phyloP scores from a whole-genome alignment of 2,797 vertebrate species.

The Pipistrellus pygmaeus region DNA sequence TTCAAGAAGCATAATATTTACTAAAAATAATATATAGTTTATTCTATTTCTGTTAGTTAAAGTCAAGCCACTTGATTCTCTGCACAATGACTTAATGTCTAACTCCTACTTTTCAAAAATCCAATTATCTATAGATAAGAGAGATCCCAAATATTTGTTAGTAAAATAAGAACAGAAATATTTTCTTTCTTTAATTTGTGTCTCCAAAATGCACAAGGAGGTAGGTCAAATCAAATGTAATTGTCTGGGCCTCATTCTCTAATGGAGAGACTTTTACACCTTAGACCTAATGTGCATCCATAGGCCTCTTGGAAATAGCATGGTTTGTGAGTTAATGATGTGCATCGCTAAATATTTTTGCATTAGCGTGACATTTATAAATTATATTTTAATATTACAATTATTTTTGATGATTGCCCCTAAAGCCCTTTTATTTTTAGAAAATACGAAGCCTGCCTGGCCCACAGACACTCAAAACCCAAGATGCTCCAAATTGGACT shows the following conservation, averaged over 20 bases:
- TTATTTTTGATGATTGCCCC: constrained; percentile 83
- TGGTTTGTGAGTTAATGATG: constrained; percentile 79
- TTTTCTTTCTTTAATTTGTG: constrained; percentile 64
- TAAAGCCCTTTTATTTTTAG: constrained; percentile 81
- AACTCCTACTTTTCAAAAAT: constrained; percentile 36
- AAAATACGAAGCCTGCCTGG: constrained; percentile 71
- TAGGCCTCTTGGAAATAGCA: constrained; percentile 80
- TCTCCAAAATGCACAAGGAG: constrained; percentile 66
- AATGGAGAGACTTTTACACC: constrained; percentile 77
- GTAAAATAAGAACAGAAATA: constrained; percentile 72
- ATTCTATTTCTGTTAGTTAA: constrained; percentile 34
- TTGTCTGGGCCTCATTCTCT: constrained; percentile 73
- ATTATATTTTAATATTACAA: constrained; percentile 85
- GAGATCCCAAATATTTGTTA: constrained; percentile 73
- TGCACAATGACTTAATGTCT: constrained; percentile 11
- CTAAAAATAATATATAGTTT: background rate
- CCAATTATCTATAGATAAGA: constrained; percentile 43
- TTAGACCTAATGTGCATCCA: constrained; percentile 77
- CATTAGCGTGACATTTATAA: constrained; percentile 81
- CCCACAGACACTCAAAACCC: constrained; percentile 73
- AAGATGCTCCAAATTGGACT: constrained; percentile 76
- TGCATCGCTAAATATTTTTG: constrained; percentile 79
- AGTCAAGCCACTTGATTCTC: background rate
- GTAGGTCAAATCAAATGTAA: constrained; percentile 77
- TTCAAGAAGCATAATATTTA: constrained; percentile 57